These are phyloP conservation scores for Gasteruption jaculator DNA, from an alignment of 2,888 invertebrate genomes.

Conservation along the genomic window DNA sequence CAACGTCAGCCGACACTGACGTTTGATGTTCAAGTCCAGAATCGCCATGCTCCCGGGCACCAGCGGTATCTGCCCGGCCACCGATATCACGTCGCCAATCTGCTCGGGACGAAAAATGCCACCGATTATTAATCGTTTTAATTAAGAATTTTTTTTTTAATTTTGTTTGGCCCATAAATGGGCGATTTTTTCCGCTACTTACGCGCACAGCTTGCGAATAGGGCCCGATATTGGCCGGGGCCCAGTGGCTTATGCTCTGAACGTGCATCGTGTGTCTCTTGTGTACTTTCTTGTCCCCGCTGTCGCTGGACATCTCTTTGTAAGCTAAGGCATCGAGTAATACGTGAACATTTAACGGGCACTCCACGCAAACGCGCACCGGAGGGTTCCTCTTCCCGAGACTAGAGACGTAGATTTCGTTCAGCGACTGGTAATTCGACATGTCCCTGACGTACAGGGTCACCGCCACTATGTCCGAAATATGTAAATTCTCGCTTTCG, in stretches of 20 bases:
- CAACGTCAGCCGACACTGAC: constrained; percentile 78
- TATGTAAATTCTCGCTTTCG: constrained; percentile 42
- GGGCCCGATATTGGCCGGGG: constrained; percentile 95
- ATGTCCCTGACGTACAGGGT: constrained; percentile 83
- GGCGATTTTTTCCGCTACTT: constrained; percentile 32
- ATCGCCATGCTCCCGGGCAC: constrained; percentile 77
- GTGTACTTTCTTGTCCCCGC: constrained; percentile 36
- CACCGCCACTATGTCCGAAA: constrained; percentile 70
- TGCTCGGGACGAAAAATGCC: constrained; percentile 48
- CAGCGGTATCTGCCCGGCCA: constrained; percentile 90
- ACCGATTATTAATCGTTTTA: constrained; percentile 2
- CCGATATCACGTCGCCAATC: constrained; percentile 78
- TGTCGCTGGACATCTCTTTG: constrained; percentile 42
- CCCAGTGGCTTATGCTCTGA: constrained; percentile 95
- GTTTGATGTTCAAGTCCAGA: constrained; percentile 71
- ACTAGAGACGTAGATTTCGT: constrained; percentile 70
- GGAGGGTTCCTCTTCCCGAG: constrained; percentile 79
- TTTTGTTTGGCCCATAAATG: constrained; percentile 8
- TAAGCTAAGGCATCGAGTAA: constrained; percentile 73
- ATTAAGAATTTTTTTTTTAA: constrained; percentile 11
- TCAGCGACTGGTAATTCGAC: constrained; percentile 72
- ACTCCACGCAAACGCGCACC: constrained; percentile 79
- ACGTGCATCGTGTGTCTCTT: constrained; percentile 83
- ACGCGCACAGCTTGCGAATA: constrained; percentile 91
- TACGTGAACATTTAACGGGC: constrained; percentile 71